These are phyloP conservation scores for Dicrurus megarhynchus DNA, from an alignment of 2,113 vertebrate species.

Conservation along the genomic window DNA sequence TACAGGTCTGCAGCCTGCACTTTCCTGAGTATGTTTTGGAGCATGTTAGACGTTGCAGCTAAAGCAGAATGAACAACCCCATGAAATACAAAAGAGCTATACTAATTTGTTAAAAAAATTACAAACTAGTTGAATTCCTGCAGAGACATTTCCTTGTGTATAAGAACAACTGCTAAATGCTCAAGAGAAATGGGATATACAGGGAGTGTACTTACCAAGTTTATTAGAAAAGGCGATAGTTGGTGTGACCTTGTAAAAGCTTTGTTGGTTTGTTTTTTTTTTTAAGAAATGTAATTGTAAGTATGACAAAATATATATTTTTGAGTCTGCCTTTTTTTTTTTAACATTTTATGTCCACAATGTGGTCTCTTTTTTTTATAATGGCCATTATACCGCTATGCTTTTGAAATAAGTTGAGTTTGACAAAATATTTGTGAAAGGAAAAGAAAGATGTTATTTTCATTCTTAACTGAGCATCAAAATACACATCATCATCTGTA, in stretches of 20 bases:
- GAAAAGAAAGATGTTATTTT: background rate
- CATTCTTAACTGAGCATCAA: conserved; percentile 19
- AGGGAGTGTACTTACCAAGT: conserved; percentile 45
- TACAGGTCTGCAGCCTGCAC: conserved; percentile 97
- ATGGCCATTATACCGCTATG: conserved; percentile 11
- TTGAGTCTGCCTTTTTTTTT: conserved; percentile 14
- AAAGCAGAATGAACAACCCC: background rate
- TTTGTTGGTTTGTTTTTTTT: background rate
- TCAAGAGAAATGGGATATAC: conserved; percentile 39
- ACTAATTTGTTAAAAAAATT: background rate
- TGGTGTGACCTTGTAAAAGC: conserved; percentile 57
- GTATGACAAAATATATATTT: conserved; percentile 26
- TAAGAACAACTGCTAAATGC: conserved; percentile 39
- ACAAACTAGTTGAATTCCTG: background rate
- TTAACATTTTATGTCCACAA: conserved; percentile 54
- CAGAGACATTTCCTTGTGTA: conserved; percentile 37
- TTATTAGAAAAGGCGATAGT: conserved; percentile 63
- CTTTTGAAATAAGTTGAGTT: conserved; percentile 57
- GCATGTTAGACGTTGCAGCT: conserved; percentile 94
- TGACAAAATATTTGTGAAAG: conserved; percentile 40
- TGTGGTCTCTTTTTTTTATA: background rate
- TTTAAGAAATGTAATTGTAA: conserved; percentile 27
- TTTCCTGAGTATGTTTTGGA: conserved; percentile 97
- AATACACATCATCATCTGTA: background rate
- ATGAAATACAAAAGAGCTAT: background rate